A percentile compares a stretch with the other conserved stretches of the same genome.
Conservation (phyloP, 1,140 invertebrate species). For the Physella acuta region DNA sequence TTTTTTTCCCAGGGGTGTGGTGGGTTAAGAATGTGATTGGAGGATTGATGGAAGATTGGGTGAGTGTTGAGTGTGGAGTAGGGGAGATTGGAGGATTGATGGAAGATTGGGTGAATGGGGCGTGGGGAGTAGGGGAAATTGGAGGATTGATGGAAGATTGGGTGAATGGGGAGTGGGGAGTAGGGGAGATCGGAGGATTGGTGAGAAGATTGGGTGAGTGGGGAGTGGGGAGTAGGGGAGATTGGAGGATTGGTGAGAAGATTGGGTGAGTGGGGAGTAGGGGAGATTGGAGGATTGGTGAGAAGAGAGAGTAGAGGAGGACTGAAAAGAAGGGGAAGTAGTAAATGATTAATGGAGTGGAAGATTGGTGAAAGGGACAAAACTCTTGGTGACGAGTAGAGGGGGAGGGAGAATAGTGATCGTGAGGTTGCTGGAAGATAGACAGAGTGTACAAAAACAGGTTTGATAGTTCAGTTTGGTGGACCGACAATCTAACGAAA, state of each 20-base stretch:
- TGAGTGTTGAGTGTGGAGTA: background rate
- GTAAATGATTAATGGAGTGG: background rate
- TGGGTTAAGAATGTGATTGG: conserved; percentile 7
- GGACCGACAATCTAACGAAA: too few relatives aligned
- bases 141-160: background rate
- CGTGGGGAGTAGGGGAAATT: conserved; percentile 3
- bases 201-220: background rate
- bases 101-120: conserved; percentile 3
- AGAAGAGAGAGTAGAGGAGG: background rate
- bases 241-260: background rate
- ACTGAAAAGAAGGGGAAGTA: conserved; percentile 10
- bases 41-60: background rate
- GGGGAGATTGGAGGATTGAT: background rate
- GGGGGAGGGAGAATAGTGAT: too few relatives aligned
- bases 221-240: too few relatives aligned
- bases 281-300: background rate
- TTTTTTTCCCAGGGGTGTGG: background rate
- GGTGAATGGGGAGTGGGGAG: conserved; percentile 1
- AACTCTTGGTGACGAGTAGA: too few relatives aligned
- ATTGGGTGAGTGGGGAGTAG: background rate
- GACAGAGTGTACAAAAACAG: too few relatives aligned
- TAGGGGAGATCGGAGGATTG: conserved; percentile 1
- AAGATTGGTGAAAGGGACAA: conserved; percentile 1
- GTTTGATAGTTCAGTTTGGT: too few relatives aligned
- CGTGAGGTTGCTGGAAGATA: too few relatives aligned